Base-by-base conservation (phyloP, 2,888 invertebrate genomes). In the Stenurella melanura region DNA sequence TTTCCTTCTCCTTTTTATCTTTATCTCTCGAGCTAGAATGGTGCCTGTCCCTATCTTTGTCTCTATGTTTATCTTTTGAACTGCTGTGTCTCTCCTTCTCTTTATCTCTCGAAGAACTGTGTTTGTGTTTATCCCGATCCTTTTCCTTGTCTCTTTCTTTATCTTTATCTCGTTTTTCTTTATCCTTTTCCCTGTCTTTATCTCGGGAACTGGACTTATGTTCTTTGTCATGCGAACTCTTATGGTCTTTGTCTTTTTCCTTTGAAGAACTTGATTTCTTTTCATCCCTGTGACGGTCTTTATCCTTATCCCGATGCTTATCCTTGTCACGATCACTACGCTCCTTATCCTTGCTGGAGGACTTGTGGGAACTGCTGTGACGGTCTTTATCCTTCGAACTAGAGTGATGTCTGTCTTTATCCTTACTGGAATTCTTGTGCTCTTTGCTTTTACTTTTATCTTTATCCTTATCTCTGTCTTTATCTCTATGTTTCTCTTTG, bases 381-480 rank as follows among this genome's bases (percentile, higher is more conserved):
- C 90, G 92, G 89, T 87, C 86, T 88, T 91, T 91, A 72, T 87
- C 92, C 82, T 92, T 91, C 81, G 94, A 93, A 86, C 93, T 93
- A 85, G 94, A 93, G 80, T 93, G 91, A 87, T 94, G 93, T 86
- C 93, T 93, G 85, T 94, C 94, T 85, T 87, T 88, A 75, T 89
- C 88, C 78, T 86, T 88, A 74, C 85, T 87, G 9, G 87, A 88
- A 73, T 84, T 86, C 78, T 86, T 86, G 71, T 85, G 84, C 74
- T 92, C 83, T 75, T 82, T 89, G 75, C 88, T 88, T 78, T 87
- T 88, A 64, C 80, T 80, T 74, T 84, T 87, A 76, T 88, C 85
- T 68, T 83, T 85, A 58, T 88, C 87, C 75, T 86, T 88, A 79
- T 83, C 83, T 90, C 89, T 92, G 89, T 87, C 86, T 88, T 91